Evolutionary conservation across 1,140 invertebrate genomes (phyloP).

Genomic region (Temnothorax nylanderi): DNA sequence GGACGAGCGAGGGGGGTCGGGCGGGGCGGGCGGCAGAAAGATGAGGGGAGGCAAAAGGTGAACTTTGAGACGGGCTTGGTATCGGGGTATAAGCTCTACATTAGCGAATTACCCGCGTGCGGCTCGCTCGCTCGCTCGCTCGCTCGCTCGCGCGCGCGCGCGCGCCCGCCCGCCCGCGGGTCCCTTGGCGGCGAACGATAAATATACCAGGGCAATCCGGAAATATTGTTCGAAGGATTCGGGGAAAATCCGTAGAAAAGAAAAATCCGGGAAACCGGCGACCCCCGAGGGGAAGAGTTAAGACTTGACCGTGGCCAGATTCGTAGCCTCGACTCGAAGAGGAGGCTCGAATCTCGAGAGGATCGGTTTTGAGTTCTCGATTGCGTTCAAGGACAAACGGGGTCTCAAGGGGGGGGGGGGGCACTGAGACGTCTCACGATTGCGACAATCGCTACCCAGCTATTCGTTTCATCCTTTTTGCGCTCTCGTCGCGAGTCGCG

Average conservation of each 20-base stretch:
- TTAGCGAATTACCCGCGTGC: conserved; percentile 79
- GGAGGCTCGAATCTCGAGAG: too few species aligned
- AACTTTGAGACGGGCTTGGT: conserved; percentile 63
- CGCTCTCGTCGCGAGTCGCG: neutral
- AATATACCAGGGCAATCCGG: conserved; percentile 19
- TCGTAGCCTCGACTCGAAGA: neutral
- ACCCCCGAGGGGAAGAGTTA: neutral
- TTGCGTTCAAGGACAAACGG: neutral
- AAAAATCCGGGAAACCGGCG: neutral
- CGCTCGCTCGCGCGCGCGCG: neutral
- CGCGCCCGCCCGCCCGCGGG: neutral
- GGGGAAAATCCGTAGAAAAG: neutral
- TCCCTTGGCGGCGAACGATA: conserved; percentile 33
- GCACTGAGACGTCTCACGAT: neutral
- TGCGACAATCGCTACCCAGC: neutral
- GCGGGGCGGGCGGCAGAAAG: conserved; percentile 51
- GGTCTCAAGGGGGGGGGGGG: too few species aligned
- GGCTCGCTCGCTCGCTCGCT: neutral
- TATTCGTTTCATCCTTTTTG: too few species aligned
- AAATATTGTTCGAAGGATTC: conserved; percentile 45
- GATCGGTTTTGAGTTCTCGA: neutral
- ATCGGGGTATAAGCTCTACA: conserved; percentile 72
- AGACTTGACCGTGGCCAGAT: neutral
- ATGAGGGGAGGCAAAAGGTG: conserved; percentile 66
- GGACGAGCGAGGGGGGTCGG: conserved; percentile 55